These are phyloP conservation scores for Drosophila novamexicana DNA, from an alignment of 1,140 invertebrate genomes.

Conservation along the genomic window DNA sequence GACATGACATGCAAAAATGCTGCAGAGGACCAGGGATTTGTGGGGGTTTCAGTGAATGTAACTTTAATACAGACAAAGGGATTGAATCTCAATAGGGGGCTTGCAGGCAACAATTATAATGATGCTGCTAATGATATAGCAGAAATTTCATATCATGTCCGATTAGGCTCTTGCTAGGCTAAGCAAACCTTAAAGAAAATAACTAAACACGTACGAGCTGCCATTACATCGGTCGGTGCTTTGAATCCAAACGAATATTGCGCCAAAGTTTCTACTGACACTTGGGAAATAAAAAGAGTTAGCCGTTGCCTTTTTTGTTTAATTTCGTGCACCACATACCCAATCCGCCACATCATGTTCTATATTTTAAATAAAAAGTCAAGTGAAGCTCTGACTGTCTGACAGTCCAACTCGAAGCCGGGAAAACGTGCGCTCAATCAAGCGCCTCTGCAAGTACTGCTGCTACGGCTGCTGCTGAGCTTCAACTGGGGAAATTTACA, in stretches of 20 bases:
- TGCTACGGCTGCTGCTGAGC: slow-evolving; percentile 44
- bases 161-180: slow-evolving; percentile 1
- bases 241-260: slow-evolving; percentile 58
- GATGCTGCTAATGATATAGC: slow-evolving; percentile 49
- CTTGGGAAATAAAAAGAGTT: slow-evolving; percentile 69
- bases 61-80: slow-evolving; percentile 21
- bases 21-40: slow-evolving; percentile 11
- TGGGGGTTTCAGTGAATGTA: slow-evolving; percentile 12
- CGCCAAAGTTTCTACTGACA: slow-evolving; percentile 45
- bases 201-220: slow-evolving; percentile 51
- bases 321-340: slow-evolving; percentile 40
- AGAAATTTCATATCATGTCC: slow-evolving; percentile 34
- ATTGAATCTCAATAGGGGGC: slow-evolving; percentile 19
- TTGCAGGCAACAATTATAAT: slow-evolving; percentile 46
- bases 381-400: slow-evolving; percentile 42
- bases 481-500: slow-evolving; percentile 78
- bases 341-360: slow-evolving; percentile 32
- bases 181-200: slow-evolving; percentile 40
- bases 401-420: slow-evolving; percentile 38
- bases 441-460: slow-evolving; percentile 71
- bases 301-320: slow-evolving; percentile 56
- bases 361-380: slow-evolving; percentile 64
- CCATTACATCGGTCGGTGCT: neutral
- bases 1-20: slow-evolving; percentile 73
- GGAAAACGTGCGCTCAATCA: slow-evolving; percentile 76